Conservation (phyloP, 1,140 invertebrate species). For the Drosophila kohkoa region DNA sequence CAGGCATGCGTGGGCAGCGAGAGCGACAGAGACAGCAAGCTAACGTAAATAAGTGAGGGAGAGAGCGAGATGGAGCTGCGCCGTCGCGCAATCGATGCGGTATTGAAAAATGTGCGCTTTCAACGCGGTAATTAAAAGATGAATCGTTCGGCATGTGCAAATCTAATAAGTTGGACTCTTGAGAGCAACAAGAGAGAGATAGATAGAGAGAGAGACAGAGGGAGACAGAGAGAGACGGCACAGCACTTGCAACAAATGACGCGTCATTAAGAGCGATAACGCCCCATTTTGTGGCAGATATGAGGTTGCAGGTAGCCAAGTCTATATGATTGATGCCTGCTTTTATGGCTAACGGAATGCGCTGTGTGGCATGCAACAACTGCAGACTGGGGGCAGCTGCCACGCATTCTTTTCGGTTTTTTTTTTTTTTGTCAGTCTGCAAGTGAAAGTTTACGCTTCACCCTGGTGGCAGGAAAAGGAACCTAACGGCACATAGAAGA, state of each 20-base stretch:
- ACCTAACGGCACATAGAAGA: conserved; percentile 50
- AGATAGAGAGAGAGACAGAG: conserved; percentile 14
- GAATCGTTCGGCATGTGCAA: conserved; percentile 77
- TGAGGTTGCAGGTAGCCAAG: conserved; percentile 23
- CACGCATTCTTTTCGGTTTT: neutral
- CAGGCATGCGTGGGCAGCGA: conserved; percentile 69
- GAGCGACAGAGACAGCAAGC: conserved; percentile 17
- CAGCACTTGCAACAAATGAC: conserved; percentile 72
- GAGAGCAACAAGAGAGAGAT: conserved; percentile 10
- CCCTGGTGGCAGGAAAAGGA: conserved; percentile 29
- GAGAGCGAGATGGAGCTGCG: conserved; percentile 10
- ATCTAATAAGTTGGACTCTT: conserved; percentile 60
- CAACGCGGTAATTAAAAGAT: conserved; percentile 85
- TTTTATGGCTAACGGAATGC: conserved; percentile 62
- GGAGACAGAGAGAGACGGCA: neutral
- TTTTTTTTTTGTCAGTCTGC: neutral
- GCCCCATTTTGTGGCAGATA: conserved; percentile 70
- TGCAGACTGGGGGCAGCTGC: neutral
- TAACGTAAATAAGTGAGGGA: neutral
- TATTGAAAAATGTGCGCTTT: conserved; percentile 80
- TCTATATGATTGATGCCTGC: conserved; percentile 78
- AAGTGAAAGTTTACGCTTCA: conserved; percentile 39
- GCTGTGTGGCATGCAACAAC: conserved; percentile 19
- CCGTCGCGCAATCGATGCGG: conserved; percentile 55
- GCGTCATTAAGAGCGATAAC: conserved; percentile 83